Percentiles rank a stretch among this genome's conserved stretches.
Evolutionary conservation across 2,888 invertebrate genomes (phyloP).

Genomic region (Coelogynopora nodosa): DNA sequence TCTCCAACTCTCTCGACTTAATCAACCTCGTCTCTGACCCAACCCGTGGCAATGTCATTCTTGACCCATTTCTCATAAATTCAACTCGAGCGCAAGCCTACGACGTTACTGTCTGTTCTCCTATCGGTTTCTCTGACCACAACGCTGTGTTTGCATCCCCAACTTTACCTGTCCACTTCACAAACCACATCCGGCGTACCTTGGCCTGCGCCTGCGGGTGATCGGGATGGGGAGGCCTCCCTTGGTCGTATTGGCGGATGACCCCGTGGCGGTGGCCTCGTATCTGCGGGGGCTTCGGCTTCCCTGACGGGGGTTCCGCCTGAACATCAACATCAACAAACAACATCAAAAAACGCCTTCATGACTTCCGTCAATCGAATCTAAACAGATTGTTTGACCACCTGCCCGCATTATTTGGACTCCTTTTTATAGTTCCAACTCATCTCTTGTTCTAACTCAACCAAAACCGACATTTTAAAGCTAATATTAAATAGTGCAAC

Average conservation of each 20-base stretch:
- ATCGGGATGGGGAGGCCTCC: too few relatives aligned
- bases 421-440: background rate
- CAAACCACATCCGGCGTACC: too few relatives aligned
- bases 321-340: too few relatives aligned
- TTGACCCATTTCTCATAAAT: conserved; percentile 5
- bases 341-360: background rate
- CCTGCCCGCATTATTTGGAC: background rate
- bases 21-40: background rate
- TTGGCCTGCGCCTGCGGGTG: too few relatives aligned
- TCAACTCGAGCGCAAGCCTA: background rate
- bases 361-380: background rate
- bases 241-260: too few relatives aligned
- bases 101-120: background rate
- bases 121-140: background rate
- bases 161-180: background rate
- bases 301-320: too few relatives aligned
- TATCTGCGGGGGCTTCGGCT: too few relatives aligned
- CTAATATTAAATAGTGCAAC: background rate
- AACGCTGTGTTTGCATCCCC: background rate
- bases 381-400: background rate
- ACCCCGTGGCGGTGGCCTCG: too few relatives aligned
- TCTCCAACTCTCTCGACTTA: background rate
- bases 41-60: background rate
- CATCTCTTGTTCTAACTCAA: background rate
- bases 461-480: background rate